phyloP scores from a whole-genome alignment of 2,888 invertebrate species.

The Netelia inedita region DNA sequence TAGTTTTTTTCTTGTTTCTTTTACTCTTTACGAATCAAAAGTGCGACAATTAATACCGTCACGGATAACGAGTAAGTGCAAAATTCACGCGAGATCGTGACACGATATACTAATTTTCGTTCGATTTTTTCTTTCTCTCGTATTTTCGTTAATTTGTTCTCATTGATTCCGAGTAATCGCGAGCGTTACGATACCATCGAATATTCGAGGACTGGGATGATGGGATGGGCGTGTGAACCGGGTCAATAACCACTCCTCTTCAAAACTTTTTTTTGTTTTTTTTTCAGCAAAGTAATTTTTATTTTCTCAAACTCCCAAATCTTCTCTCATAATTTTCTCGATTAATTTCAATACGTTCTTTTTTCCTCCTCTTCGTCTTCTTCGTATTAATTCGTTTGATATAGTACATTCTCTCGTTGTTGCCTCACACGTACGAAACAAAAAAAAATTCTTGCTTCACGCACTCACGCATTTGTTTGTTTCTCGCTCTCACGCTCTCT shows the following conservation, averaged over 20 bases:
- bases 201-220: constrained; percentile 69
- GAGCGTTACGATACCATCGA: constrained; percentile 41
- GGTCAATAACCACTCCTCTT: constrained; percentile 84
- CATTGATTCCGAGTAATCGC: constrained; percentile 42
- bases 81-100: constrained; percentile 27
- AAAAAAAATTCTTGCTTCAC: constrained; percentile 41
- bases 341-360: constrained; percentile 56
- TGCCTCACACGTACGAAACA: constrained; percentile 28
- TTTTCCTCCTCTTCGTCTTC: constrained; percentile 9
- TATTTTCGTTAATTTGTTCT: not conserved
- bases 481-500: constrained; percentile 44
- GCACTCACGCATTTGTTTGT: constrained; percentile 53
- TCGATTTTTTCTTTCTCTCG: constrained; percentile 14
- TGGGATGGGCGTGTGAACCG: constrained; percentile 80
- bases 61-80: constrained; percentile 29
- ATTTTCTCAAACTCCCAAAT: constrained; percentile 74
- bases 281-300: constrained; percentile 83
- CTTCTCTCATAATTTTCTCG: constrained; percentile 63
- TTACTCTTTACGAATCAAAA: constrained; percentile 17
- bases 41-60: constrained; percentile 31
- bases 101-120: constrained; percentile 1
- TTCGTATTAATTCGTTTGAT: constrained; percentile 38
- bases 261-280: constrained; percentile 79
- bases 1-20: not conserved
- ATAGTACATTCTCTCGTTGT: constrained; percentile 67